Evolutionary conservation across 2,797 vertebrate genomes (phyloP), one percentile per base, ranked within the genome.

Genomic region (Aeoliscus strigatus): DNA sequence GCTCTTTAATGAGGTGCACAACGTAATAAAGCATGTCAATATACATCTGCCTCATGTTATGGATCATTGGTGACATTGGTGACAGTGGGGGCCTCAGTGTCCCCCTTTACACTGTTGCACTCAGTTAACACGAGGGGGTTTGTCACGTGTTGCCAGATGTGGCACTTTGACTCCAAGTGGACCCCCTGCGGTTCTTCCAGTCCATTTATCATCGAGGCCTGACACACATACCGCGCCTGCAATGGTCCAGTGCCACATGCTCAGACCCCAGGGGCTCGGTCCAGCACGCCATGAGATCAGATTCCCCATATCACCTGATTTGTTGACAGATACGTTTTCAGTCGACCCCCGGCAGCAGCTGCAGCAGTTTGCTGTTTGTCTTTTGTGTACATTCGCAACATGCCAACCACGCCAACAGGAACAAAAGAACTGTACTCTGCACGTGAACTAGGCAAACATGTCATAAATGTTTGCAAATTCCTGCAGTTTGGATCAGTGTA

Each of bases 261-360:
- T 44, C 21, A 15, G 38, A 41, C 59, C 54, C 63, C 6, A 13
- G 23, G 41, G 76, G 50, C 42, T 60, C 35, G 14, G 17, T 25
- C n/a, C 27, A 46, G 31, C 47, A 39, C 53, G 37, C 4, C 5
- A 54, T 62, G 49, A 78, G 59, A 70, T 79, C 67, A 60, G 4
- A 52, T 67, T 66, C 38, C 9, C 24, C 38, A 18, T 42, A 53
- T 39, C 36, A 14, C 42, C 27, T 47, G 32, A 1, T 51, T 54
- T 67, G 48, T 67, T 73, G 66, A 66, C 60, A 51, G 56, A 64
- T 60, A 48, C 60, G 35, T 49, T 67, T 39, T 56, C 46, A 41
- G 42, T 55, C 24, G 16, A 32, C 51, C 35, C 58, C n/a, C 30
- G 39, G 27, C 30, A 54, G 18, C 44, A 27, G 36, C 60, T 52